Evolutionary conservation across 2,113 vertebrate species (phyloP), one percentile per base, ranked within the genome.

Genomic region (Silurus meridionalis): DNA sequence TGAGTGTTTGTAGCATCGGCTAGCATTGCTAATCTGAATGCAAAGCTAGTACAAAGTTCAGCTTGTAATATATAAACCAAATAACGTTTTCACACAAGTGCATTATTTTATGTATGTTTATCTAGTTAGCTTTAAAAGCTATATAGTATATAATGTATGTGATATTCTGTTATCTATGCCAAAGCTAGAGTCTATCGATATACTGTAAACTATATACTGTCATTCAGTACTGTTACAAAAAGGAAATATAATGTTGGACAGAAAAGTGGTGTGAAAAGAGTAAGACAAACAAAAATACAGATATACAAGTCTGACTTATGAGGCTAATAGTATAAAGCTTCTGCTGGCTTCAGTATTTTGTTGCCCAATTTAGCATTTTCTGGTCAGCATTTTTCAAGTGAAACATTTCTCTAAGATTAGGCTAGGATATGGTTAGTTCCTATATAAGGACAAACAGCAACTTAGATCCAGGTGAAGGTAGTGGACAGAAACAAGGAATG

Each of bases 401-500:
- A 85, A 77, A 19, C 48, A 79, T 57, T 66, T 10, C 23, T 50
- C 48, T 80, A 64, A 15, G 67, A 48, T 53, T 75, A 75, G 21
- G 77, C 19, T 81, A 5, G 8, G 58, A 86, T 28, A 78, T 74
- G 28, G 11, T 69, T 8, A 19, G 46, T 52, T 52, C 17, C 17
- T 25, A 52, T 50, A 81, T 84, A 77, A 86, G 81, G 25, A 61
- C 79, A 74, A 88, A 74, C n/a, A 75, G 23, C 25, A 72, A 52
- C 60, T 53, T 80, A 66, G 67, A 85, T 58, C 55, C 58, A 25
- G 57, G 90, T 88, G 86, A 91, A 92, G 91, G 89, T 95, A 94
- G 92, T 95, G 94, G 94, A 94, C 95, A 95, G 92, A 96, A 97
- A 94, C 95, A 97, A 96, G 95, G 97, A 90, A 90, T 95, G 92